phyloP scores from a whole-genome alignment of 2,113 vertebrate genomes.

The Pituophis catenifer region DNA sequence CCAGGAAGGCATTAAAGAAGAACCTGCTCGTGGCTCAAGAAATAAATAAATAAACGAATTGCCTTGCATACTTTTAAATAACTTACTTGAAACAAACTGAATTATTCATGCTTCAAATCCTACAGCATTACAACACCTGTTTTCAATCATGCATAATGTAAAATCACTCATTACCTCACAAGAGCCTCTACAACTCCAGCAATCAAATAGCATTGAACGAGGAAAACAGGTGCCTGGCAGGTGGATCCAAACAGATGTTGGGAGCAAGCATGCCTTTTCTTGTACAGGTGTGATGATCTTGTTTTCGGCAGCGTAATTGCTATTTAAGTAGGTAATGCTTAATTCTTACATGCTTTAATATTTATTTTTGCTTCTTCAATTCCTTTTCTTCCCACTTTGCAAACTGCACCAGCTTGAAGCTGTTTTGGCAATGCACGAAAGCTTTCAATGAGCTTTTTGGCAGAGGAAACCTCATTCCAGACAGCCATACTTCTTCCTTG shows the following conservation, averaged over 20 bases:
- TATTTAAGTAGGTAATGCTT: slow-evolving; percentile 92
- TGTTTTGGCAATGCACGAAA: slow-evolving; percentile 32
- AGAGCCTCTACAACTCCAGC: slow-evolving; percentile 93
- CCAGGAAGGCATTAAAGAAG: slow-evolving; percentile 56
- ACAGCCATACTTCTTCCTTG: slow-evolving; percentile 3
- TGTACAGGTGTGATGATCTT: slow-evolving; percentile 97
- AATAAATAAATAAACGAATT: slow-evolving; percentile 70
- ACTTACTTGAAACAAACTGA: slow-evolving; percentile 90
- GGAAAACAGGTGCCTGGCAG: slow-evolving; percentile 98
- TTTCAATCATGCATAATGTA: slow-evolving; percentile 96
- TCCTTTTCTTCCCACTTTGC: slow-evolving; percentile 58
- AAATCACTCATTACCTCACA: slow-evolving; percentile 96
- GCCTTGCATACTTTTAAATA: slow-evolving; percentile 73
- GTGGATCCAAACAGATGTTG: slow-evolving; percentile 96
- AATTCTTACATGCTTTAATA: slow-evolving; percentile 94
- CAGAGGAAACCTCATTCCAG: slow-evolving; percentile 23
- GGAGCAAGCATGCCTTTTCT: slow-evolving; percentile 82
- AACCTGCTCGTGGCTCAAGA: slow-evolving; percentile 70
- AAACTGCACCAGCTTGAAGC: slow-evolving; percentile 42
- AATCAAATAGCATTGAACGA: slow-evolving; percentile 99
- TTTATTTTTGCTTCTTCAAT: slow-evolving; percentile 86
- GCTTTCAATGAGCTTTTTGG: slow-evolving; percentile 29
- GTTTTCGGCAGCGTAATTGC: slow-evolving; percentile 92
- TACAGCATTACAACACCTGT: slow-evolving; percentile 96
- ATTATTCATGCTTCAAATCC: slow-evolving; percentile 92